phyloP scores from a whole-genome alignment of 2,888 invertebrate genomes.

The Lochmaea capreae region DNA sequence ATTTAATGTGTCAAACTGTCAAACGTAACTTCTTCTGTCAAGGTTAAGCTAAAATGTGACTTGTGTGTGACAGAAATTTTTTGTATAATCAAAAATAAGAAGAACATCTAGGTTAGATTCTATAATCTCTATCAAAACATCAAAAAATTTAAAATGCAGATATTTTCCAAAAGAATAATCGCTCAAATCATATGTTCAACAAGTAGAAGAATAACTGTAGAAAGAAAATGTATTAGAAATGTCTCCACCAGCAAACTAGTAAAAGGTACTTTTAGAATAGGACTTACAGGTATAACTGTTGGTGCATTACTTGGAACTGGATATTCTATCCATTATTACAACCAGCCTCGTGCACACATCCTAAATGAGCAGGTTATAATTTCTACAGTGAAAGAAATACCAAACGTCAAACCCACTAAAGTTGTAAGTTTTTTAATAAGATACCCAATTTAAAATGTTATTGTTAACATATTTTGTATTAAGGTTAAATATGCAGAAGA shows the following conservation, averaged over 20 bases:
- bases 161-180: constrained; percentile 14
- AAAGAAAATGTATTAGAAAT: constrained; percentile 20
- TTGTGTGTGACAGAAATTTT: neutral
- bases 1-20: constrained; percentile 26
- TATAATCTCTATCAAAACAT: neutral
- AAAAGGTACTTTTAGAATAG: constrained; percentile 57
- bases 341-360: constrained; percentile 64
- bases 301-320: constrained; percentile 66
- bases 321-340: constrained; percentile 66
- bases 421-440: constrained; percentile 59
- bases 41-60: neutral
- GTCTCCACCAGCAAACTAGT: constrained; percentile 34
- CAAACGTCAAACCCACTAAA: constrained; percentile 66
- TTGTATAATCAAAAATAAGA: neutral
- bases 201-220: neutral
- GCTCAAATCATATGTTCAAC: constrained; percentile 8
- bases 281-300: constrained; percentile 62
- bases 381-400: constrained; percentile 58
- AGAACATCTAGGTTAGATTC: neutral
- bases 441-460: neutral
- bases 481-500: constrained; percentile 77
- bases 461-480: constrained; percentile 49
- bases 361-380: constrained; percentile 64
- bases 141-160: constrained; percentile 21
- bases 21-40: neutral